Conservation (phyloP, 53 echinoderm and acorn worm genomes). For the Glandiceps talaboti region DNA sequence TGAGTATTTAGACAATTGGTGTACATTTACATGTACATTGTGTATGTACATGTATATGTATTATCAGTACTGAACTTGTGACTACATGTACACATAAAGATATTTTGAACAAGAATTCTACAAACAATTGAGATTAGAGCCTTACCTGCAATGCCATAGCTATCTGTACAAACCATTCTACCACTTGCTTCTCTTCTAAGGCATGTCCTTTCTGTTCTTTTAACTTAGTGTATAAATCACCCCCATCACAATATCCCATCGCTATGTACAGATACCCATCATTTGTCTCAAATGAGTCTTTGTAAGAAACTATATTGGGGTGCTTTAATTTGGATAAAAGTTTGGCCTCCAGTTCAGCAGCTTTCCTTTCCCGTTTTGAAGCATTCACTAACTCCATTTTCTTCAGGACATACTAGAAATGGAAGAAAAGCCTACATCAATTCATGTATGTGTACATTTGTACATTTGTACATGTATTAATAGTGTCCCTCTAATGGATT, state of each 20-base stretch:
- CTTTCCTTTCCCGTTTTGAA: slow-evolving; percentile 68
- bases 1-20: too few species aligned
- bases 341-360: slow-evolving; percentile 95
- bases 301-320: slow-evolving; percentile 96
- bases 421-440: too few species aligned
- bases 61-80: too few species aligned
- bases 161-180: slow-evolving; percentile 99
- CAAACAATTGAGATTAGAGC: too few species aligned
- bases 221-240: slow-evolving; percentile 73
- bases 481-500: too few species aligned
- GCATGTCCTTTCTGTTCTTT: slow-evolving; percentile 71
- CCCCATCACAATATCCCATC: slow-evolving; percentile 95
- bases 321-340: slow-evolving; percentile 86
- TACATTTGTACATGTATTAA: too few species aligned
- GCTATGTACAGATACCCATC: slow-evolving; percentile 93
- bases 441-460: too few species aligned
- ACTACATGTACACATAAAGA: too few species aligned
- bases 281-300: slow-evolving; percentile 90
- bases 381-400: slow-evolving; percentile 90
- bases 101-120: too few species aligned
- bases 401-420: slow-evolving; percentile 79
- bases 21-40: too few species aligned
- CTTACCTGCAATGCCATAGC: slow-evolving; percentile 98
- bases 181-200: slow-evolving; percentile 80
- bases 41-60: too few species aligned